These are phyloP conservation scores for Nothocercus julius DNA, from an alignment of 2,113 vertebrate species.

Conservation along the genomic window DNA sequence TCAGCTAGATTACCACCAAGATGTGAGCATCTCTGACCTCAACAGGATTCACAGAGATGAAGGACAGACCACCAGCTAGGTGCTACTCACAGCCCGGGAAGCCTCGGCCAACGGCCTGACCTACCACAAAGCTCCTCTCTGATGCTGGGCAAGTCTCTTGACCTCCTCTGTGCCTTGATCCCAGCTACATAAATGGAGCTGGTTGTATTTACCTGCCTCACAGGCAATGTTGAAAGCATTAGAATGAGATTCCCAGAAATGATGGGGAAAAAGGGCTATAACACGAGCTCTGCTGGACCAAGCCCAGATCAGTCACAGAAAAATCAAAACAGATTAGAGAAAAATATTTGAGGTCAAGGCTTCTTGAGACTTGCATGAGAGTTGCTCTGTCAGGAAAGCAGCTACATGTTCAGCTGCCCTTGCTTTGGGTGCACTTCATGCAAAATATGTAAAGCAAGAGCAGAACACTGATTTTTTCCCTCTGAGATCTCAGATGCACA, in stretches of 20 bases:
- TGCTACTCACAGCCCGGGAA: neutral
- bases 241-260: neutral
- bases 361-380: neutral
- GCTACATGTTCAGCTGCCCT: neutral
- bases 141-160: neutral
- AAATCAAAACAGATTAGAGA: neutral
- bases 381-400: fast-evolving
- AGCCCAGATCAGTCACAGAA: neutral
- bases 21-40: neutral
- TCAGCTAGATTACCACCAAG: neutral
- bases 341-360: neutral
- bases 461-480: neutral
- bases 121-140: neutral
- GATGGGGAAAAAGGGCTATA: neutral
- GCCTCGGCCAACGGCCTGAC: neutral
- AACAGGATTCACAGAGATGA: neutral
- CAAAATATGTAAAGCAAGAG: neutral
- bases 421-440: neutral
- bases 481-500: neutral
- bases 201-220: neutral
- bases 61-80: fast-evolving
- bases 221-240: neutral
- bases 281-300: neutral
- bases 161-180: neutral
- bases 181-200: neutral